These are phyloP conservation scores for Germaria angustata DNA, from an alignment of 2,888 invertebrate genomes.

Conservation along the genomic window DNA sequence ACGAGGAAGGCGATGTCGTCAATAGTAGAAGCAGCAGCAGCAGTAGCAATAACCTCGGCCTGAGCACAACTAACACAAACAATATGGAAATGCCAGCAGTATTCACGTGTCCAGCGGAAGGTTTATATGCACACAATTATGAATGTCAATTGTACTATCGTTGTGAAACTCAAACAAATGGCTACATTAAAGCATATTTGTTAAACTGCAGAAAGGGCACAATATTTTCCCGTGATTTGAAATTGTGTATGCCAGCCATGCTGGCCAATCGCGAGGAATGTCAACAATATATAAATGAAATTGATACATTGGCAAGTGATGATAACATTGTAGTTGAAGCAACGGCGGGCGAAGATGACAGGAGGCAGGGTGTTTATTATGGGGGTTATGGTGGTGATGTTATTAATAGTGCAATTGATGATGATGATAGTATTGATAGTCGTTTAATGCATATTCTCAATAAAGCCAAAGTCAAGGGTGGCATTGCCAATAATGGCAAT, in stretches of 20 bases:
- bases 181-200: slow-evolving; percentile 81
- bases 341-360: slow-evolving; percentile 1
- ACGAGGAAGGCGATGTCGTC: slow-evolving; percentile 39
- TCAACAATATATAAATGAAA: slow-evolving; percentile 80
- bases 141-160: slow-evolving; percentile 88
- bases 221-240: slow-evolving; percentile 85
- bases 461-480: slow-evolving; percentile 46
- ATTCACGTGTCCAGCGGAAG: slow-evolving; percentile 84
- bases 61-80: slow-evolving; percentile 27
- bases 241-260: slow-evolving; percentile 86
- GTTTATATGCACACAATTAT: slow-evolving; percentile 86
- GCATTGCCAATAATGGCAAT: slow-evolving; percentile 68
- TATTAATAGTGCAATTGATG: slow-evolving; percentile 68
- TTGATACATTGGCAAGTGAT: slow-evolving; percentile 70
- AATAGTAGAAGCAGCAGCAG: background rate
- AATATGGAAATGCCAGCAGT: slow-evolving; percentile 66
- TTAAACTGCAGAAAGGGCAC: slow-evolving; percentile 89
- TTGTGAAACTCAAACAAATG: slow-evolving; percentile 84
- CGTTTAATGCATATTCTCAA: slow-evolving; percentile 53
- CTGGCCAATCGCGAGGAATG: slow-evolving; percentile 86
- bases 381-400: slow-evolving; percentile 58
- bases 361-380: slow-evolving; percentile 65
- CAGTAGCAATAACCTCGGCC: background rate
- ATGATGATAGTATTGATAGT: slow-evolving; percentile 67
- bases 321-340: slow-evolving; percentile 68